A percentile compares a stretch with the other conserved stretches of the same genome.
phyloP scores from a whole-genome alignment of 2,888 invertebrate genomes.

The Ethmia dodecea region DNA sequence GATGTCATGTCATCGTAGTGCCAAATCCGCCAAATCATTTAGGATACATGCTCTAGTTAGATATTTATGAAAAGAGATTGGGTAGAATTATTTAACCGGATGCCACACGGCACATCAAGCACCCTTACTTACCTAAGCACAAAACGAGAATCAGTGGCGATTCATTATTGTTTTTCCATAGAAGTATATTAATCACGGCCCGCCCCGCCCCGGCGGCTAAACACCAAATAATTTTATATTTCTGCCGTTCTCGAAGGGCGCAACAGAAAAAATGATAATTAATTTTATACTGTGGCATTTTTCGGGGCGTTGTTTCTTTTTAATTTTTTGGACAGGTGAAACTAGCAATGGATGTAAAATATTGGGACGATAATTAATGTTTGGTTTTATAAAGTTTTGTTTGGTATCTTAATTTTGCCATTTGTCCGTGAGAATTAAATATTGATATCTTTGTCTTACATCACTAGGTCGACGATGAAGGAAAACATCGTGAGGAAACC shows the following conservation, averaged over 20 bases:
- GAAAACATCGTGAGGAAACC: too few relatives aligned
- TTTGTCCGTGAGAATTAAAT: too few relatives aligned
- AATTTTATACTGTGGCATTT: slow-evolving; percentile 63
- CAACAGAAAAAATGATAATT: slow-evolving; percentile 60
- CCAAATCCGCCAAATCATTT: too few relatives aligned
- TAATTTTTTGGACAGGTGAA: slow-evolving; percentile 48
- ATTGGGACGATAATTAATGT: slow-evolving; percentile 39
- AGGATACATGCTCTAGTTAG: too few relatives aligned
- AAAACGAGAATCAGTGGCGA: slow-evolving; percentile 30
- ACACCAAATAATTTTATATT: slow-evolving; percentile 74
- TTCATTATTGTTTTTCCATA: slow-evolving; percentile 16
- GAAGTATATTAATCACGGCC: slow-evolving; percentile 4
- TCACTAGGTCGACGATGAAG: too few relatives aligned
- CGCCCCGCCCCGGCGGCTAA: slow-evolving; percentile 64
- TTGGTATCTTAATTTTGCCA: slow-evolving; percentile 31
- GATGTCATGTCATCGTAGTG: too few relatives aligned
- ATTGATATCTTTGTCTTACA: too few relatives aligned
- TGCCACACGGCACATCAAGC: too few relatives aligned
- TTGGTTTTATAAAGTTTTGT: slow-evolving; percentile 27
- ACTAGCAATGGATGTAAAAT: slow-evolving; percentile 40
- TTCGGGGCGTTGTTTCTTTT: slow-evolving; percentile 44
- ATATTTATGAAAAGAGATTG: too few relatives aligned
- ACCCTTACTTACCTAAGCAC: too few relatives aligned
- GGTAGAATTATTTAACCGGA: too few relatives aligned
- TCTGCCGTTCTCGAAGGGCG: slow-evolving; percentile 51